A percentile compares a stretch with the other conserved stretches of the same genome.
Conservation (phyloP, 2,113 vertebrate genomes). For the Hippocampus abdominalis region DNA sequence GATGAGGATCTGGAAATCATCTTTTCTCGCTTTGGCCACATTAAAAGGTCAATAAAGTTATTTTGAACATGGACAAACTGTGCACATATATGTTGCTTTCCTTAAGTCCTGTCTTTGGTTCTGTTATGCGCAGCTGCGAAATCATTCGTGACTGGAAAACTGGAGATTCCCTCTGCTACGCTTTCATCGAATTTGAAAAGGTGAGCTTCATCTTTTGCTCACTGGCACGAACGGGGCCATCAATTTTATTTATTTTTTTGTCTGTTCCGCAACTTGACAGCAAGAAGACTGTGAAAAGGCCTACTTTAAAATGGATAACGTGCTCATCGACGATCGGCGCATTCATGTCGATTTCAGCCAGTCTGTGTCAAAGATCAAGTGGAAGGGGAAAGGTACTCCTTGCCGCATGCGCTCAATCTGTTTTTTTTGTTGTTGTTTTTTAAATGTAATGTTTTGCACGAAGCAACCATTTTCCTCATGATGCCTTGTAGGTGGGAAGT, state of each 20-base stretch:
- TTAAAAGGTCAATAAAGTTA: constrained; percentile 79
- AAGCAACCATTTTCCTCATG: not conserved
- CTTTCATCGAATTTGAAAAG: constrained; percentile 99
- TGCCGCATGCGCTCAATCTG: not conserved
- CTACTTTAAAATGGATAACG: constrained; percentile 98
- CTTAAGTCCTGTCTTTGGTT: not conserved
- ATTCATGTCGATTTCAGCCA: constrained; percentile 99
- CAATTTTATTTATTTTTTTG: not conserved
- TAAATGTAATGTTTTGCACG: not conserved
- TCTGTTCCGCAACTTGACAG: constrained; percentile 25
- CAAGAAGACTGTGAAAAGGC: constrained; percentile 95
- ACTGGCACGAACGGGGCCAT: not conserved
- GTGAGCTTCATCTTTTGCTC: constrained; percentile 57
- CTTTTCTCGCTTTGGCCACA: constrained; percentile 92
- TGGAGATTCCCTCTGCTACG: constrained; percentile 95
- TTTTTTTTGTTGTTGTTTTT: too few species aligned
- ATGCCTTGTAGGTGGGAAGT: constrained; percentile 80
- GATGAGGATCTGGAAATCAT: constrained; percentile 97
- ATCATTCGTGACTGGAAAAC: constrained; percentile 96
- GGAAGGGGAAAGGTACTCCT: constrained; percentile 90
- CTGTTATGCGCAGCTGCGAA: constrained; percentile 83
- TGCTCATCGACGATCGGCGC: constrained; percentile 92
- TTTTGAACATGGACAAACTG: not conserved
- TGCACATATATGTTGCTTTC: not conserved
- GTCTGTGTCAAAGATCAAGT: constrained; percentile 94